phyloP scores from a whole-genome alignment of 1,140 invertebrate species.

The Formica selysi region DNA sequence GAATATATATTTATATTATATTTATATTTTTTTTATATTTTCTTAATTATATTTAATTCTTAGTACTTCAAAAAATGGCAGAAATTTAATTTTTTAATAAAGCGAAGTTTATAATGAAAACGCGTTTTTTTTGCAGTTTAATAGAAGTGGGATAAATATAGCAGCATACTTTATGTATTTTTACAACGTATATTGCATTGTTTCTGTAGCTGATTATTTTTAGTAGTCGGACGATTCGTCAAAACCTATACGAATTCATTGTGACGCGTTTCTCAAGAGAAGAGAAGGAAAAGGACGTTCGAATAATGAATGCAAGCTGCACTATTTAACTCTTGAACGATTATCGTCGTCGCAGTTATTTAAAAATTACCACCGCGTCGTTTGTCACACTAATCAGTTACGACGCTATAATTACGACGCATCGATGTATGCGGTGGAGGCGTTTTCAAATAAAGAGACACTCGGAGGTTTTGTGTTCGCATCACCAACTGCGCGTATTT shows the following conservation, averaged over 20 bases:
- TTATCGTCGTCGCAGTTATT: background rate
- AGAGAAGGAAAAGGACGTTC: background rate
- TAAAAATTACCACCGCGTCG: background rate
- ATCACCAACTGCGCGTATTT: background rate
- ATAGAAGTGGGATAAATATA: background rate
- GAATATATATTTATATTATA: too few relatives aligned
- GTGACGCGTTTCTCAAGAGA: background rate
- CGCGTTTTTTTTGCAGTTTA: background rate
- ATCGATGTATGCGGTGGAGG: background rate
- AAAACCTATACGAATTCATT: background rate
- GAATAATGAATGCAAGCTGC: background rate
- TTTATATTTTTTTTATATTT: too few relatives aligned
- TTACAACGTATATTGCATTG: background rate
- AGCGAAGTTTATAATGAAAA: background rate
- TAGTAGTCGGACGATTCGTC: background rate
- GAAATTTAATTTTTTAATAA: background rate
- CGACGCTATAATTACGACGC: conserved; percentile 2
- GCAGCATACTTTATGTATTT: background rate
- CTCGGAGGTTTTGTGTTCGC: background rate
- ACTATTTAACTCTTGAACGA: background rate
- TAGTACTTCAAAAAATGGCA: background rate
- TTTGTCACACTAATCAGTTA: conserved; percentile 36
- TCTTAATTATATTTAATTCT: too few relatives aligned
- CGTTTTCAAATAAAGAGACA: conserved; percentile 4
- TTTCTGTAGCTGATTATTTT: background rate